A percentile compares a stretch with the other conserved stretches of the same genome.
Conservation (phyloP, 2,888 invertebrate genomes). For the Andrena trimmerana region DNA sequence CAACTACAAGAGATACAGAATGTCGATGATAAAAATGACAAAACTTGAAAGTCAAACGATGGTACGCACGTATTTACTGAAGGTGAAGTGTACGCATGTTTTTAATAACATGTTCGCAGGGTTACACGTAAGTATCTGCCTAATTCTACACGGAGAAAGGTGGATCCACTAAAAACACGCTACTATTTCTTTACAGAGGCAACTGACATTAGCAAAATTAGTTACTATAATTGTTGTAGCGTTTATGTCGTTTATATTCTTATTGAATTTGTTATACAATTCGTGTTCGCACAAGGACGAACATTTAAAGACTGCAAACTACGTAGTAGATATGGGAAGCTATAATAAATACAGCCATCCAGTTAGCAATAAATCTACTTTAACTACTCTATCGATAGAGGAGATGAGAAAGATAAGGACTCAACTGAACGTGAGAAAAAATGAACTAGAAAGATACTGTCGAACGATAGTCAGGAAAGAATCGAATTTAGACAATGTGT, state of each 20-base stretch:
- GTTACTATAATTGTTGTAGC: conserved; percentile 37
- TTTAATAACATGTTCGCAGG: conserved; percentile 42
- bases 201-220: conserved; percentile 50
- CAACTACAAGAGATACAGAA: not conserved
- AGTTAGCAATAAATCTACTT: conserved; percentile 24
- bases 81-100: conserved; percentile 16
- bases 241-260: conserved; percentile 56
- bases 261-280: conserved; percentile 43
- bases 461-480: conserved; percentile 38
- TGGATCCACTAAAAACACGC: not conserved
- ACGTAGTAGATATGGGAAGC: conserved; percentile 1
- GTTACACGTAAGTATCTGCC: conserved; percentile 49
- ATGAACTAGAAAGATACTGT: conserved; percentile 63
- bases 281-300: conserved; percentile 39
- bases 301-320: conserved; percentile 26
- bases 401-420: conserved; percentile 53
- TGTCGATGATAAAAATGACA: not conserved
- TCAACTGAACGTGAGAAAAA: conserved; percentile 61
- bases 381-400: conserved; percentile 23
- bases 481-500: conserved; percentile 50
- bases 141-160: not conserved
- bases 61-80: not conserved
- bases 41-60: not conserved
- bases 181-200: conserved; percentile 49
- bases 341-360: conserved; percentile 26